Percentiles rank a stretch among this genome's conserved stretches.
Conservation (phyloP, 2,888 invertebrate genomes). For the Agriopis aurantiaria region DNA sequence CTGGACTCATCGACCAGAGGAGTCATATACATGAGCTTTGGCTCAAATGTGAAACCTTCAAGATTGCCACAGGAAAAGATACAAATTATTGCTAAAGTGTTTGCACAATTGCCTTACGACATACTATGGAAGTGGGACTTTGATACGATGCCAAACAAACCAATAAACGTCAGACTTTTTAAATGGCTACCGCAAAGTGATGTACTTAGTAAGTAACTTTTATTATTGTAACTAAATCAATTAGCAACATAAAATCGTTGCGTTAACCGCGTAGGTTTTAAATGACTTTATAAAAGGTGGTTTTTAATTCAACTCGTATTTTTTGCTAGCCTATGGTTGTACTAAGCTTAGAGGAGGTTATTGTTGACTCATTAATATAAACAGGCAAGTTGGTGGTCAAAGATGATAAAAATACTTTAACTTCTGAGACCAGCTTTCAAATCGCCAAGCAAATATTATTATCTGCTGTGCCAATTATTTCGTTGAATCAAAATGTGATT, state of each 20-base stretch:
- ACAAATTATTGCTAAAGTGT: constrained; percentile 58
- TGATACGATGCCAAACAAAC: constrained; percentile 54
- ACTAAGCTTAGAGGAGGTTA: too few species aligned
- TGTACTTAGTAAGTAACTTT: neutral
- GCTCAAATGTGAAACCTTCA: constrained; percentile 63
- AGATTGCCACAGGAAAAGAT: constrained; percentile 58
- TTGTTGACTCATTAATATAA: too few species aligned
- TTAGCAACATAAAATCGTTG: neutral
- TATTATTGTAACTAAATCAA: neutral
- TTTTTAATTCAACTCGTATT: too few species aligned
- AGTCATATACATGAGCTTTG: constrained; percentile 74
- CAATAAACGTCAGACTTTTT: constrained; percentile 58
- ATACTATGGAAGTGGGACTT: constrained; percentile 73
- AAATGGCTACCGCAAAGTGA: neutral
- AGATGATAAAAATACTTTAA: too few species aligned
- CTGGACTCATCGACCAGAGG: constrained; percentile 67
- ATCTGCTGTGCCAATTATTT: too few species aligned
- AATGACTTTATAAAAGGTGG: too few species aligned
- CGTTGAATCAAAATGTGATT: too few species aligned
- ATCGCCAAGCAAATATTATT: too few species aligned
- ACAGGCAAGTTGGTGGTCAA: too few species aligned
- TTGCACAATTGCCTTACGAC: constrained; percentile 67
- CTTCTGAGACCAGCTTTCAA: too few species aligned
- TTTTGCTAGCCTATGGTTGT: too few species aligned
- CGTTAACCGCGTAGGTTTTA: neutral